phyloP scores from a whole-genome alignment of 1,140 invertebrate species.

The Caerostris darwini region DNA sequence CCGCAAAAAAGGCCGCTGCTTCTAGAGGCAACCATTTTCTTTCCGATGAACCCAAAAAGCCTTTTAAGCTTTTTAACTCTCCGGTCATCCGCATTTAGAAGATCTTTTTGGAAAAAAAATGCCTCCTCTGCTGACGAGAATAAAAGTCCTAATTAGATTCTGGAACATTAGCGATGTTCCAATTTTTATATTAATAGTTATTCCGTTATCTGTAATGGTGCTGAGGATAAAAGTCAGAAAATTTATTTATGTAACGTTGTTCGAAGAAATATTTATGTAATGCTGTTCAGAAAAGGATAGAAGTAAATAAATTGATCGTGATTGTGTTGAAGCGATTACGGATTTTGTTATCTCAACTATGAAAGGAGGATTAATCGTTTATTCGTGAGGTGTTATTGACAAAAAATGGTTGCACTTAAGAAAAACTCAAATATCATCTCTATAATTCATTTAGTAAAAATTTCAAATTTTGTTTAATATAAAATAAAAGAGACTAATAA shows the following conservation, averaged over 20 bases:
- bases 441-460: too few species aligned
- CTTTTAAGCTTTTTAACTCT: neutral
- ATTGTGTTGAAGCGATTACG: too few species aligned
- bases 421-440: too few species aligned
- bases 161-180: neutral
- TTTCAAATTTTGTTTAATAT: too few species aligned
- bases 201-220: neutral
- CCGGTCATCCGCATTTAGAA: neutral
- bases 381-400: too few species aligned
- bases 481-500: too few species aligned
- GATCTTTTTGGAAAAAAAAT: neutral
- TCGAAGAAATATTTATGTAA: too few species aligned
- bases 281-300: neutral
- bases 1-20: neutral
- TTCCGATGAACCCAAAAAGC: neutral
- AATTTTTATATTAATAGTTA: neutral
- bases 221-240: neutral
- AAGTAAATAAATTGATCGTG: neutral
- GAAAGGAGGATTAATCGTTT: too few species aligned
- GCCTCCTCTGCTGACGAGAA: too few species aligned
- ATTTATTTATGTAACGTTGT: neutral
- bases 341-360: too few species aligned
- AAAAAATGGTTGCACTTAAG: too few species aligned
- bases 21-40: neutral
- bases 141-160: neutral